A percentile compares a stretch with the other conserved stretches of the same genome.
Conservation (phyloP, 2,888 invertebrate species). For the Beris morrisii region DNA sequence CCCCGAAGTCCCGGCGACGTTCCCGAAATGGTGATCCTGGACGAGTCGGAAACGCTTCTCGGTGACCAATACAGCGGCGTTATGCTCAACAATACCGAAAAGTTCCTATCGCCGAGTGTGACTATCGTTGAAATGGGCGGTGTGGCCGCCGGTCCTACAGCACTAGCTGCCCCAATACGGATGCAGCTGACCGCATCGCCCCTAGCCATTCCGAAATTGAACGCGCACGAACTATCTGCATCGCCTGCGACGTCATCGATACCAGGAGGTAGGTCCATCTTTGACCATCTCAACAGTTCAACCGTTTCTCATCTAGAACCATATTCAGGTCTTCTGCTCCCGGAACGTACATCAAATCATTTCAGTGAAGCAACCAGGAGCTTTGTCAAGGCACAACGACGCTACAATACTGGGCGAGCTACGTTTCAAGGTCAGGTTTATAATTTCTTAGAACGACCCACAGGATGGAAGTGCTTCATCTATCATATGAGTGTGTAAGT, state of each 20-base stretch:
- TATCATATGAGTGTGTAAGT: conserved; percentile 82
- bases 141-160: conserved; percentile 52
- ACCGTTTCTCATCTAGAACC: too few relatives aligned
- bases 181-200: conserved; percentile 35
- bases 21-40: conserved; percentile 38
- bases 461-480: conserved; percentile 81
- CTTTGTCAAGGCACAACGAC: conserved; percentile 64
- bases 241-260: conserved; percentile 25
- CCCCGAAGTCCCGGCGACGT: conserved; percentile 32
- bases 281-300: too few relatives aligned
- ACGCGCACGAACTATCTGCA: conserved; percentile 11
- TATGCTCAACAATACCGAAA: conserved; percentile 31
- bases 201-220: conserved; percentile 27
- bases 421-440: conserved; percentile 78
- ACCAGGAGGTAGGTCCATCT: conserved; percentile 23
- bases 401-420: conserved; percentile 61
- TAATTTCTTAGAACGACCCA: conserved; percentile 80
- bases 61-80: conserved; percentile 33
- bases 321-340: conserved; percentile 31
- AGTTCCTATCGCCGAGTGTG: conserved; percentile 36
- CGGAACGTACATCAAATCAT: conserved; percentile 53
- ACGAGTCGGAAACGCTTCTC: conserved; percentile 40
- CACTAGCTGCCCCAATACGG: conserved; percentile 33
- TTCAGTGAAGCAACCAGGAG: conserved; percentile 63
- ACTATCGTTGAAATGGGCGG: conserved; percentile 56